Evolutionary conservation across 2,113 vertebrate genomes (phyloP), one percentile per base, ranked within the genome.

Genomic region (Leptobrachium ailaonicum): DNA sequence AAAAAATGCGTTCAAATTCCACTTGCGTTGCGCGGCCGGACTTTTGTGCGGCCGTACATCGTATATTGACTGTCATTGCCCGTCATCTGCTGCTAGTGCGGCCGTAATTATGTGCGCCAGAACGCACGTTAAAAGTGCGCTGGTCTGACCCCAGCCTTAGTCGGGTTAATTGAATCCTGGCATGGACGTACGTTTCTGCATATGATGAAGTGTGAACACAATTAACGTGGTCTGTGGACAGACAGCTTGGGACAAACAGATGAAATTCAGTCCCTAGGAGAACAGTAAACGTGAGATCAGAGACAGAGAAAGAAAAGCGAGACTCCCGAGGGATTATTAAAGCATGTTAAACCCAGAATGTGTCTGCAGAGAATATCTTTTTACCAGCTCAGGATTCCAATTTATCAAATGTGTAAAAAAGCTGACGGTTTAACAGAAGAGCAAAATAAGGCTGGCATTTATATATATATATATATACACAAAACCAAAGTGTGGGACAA

Each of bases 121-220:
- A n/a, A n/a, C n/a, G n/a, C n/a, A n/a, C n/a, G n/a, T n/a, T n/a
- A n/a, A 32, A 32, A 32, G 1, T 32, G 20, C 20, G 20, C 1
- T 32, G 0, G 20, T 32, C 20, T 32, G 20, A 32, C 20, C 20
- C 20, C 1, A 32, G 20, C 20, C 20, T 32, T 32, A 3, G 10
- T 32, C 4, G 45, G 67, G 76, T 69, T 77, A 70, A 77, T 77
- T 58, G 66, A 70, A 56, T 77, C 56, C 42, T 62, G 76, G 76
- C 66, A 60, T 50, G 1, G n/a, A 44, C 20, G 47, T 14, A 41
- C 44, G 11, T 54, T 10, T 45, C 44, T 77, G 6, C 54, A 32
- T 70, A 77, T 70, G 67, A 70, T 77, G 76, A 70, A 43, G 76
- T 77, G 76, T 62, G 67, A 70, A 62, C 41, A 77, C 54, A 70